Base-by-base conservation (phyloP, 2,113 vertebrate species). In the Copsychus sechellarum region DNA sequence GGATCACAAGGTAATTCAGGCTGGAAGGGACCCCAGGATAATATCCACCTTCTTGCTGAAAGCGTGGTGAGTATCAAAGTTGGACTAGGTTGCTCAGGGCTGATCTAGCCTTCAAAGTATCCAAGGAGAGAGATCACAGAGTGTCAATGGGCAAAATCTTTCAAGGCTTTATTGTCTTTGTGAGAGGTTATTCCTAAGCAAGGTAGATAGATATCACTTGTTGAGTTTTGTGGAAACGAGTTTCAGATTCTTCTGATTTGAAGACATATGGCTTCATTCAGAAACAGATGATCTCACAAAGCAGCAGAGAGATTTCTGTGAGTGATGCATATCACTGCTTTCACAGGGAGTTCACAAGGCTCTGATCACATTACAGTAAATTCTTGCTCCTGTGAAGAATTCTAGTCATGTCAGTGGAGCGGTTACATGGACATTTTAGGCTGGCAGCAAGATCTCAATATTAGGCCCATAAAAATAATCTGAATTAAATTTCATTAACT, bases 261-360 rank as follows among this genome's bases (percentile, higher is more conserved):
- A 73, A 76, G 21, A 57, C 5, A 21, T 36, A 36, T 11, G 10
- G 11, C 10, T 58, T 74, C 17, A 57, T 83, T 70, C 22, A 84
- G 45, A 89, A 83, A n/a, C 5, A 65, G 28, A 29, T 86, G 64
- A 43, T 28, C 0, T 1, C 31, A 28, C 43, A 57, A 77, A 29
- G 23, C 19, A 40, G 18, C 21, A 84, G 57, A 88, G 21, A 70
- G 19, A 34, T 73, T 65, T 87, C 11, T 72, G n/a, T 31, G 8
- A 66, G 19, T 34, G 71, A 65, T 36, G 10, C 14, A 74, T 71
- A 70, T 40, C 19, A 45, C 24, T 74, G 2, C 3, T 74, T 84
- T 81, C 69, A 62, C 31, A 54, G 42, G 25, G 5, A 25, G 25
- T 56, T 81, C 31, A 28, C 0, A 0, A 24, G 3, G 15, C 4